phyloP scores from a whole-genome alignment of 2,888 invertebrate species.

The Mylabris sibirica region DNA sequence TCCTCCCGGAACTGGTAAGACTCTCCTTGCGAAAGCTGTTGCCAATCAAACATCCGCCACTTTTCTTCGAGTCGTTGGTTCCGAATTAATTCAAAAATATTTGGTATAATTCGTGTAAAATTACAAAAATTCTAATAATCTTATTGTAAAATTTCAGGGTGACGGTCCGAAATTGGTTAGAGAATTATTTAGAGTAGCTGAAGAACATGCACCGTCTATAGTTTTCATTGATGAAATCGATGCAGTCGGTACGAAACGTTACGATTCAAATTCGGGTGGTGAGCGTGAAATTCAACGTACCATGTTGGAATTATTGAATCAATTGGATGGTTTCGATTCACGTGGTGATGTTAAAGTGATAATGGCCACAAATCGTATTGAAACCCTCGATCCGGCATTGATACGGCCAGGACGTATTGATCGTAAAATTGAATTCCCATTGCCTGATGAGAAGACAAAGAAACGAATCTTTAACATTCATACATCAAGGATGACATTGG shows the following conservation, averaged over 20 bases:
- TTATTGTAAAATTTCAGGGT: slow-evolving; percentile 66
- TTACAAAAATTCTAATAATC: background rate
- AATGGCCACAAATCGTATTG: slow-evolving; percentile 98
- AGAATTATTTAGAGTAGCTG: slow-evolving; percentile 98
- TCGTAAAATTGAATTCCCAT: slow-evolving; percentile 98
- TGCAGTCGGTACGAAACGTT: slow-evolving; percentile 98
- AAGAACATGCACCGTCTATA: slow-evolving; percentile 99
- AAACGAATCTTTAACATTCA: slow-evolving; percentile 97
- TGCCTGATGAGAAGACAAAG: slow-evolving; percentile 99
- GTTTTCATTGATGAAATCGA: slow-evolving; percentile 99
- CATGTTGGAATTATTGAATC: slow-evolving; percentile 98
- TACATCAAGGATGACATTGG: slow-evolving; percentile 98
- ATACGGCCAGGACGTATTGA: slow-evolving; percentile 99
- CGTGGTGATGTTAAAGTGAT: slow-evolving; percentile 96
- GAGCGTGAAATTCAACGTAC: slow-evolving; percentile 99
- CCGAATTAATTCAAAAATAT: slow-evolving; percentile 98
- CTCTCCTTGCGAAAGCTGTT: slow-evolving; percentile 96
- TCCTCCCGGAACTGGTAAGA: slow-evolving; percentile 98
- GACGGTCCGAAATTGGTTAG: slow-evolving; percentile 98
- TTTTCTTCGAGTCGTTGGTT: slow-evolving; percentile 98
- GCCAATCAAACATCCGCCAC: slow-evolving; percentile 99
- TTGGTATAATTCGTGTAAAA: slow-evolving; percentile 66
- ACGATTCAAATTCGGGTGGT: slow-evolving; percentile 99
- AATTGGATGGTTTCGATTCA: slow-evolving; percentile 97
- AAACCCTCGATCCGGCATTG: slow-evolving; percentile 97